Base-by-base conservation (phyloP, 2,113 vertebrate species). In the Dolichallabes microphthalmus region DNA sequence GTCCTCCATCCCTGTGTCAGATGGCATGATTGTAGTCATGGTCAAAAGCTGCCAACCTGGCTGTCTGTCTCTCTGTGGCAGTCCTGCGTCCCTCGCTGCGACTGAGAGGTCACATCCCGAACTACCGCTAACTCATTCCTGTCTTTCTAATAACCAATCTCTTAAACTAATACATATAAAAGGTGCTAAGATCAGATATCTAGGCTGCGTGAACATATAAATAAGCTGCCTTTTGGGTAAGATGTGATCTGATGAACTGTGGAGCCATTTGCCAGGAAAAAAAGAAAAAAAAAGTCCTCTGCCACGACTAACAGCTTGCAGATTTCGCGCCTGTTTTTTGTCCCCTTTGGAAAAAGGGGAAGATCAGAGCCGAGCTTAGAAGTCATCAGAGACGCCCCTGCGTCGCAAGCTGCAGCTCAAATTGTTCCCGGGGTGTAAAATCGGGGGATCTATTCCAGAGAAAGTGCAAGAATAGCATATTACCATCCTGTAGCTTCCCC, bases 21-120 rank as follows among this genome's bases (percentile, higher is more conserved):
- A 87, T 84, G 86, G 88, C 71, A 61, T 80, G 79, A 82, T 82
- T 73, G 82, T 22, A 82, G 60, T 75, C 78, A 15, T 27, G 68
- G 64, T 60, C 83, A 50, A 80, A 80, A 84, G 61, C 81, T 90
- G 90, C 86, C 89, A 91, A 88, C 68, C 85, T 81, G 80, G 86
- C 88, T 88, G 87, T 82, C 85, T 86, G 88, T 87, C 86, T 88
- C 87, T n/a, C 85, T 66, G 71, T 82, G 71, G 88, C 86, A 86
- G 88, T 82, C 84, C 86, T 73, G 80, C 60, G 68, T 77, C 66
- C 39, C 87, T 79, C 76, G 80, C 88, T 74, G 87, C 13, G 88
- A 82, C 30, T 50, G 77, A 87, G 90, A 87, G 88, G 87, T 91
- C 89, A 89, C 86, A 83, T 86, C 87, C 39, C 27, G 85, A 88